These are phyloP conservation scores for Channa argus DNA, from an alignment of 2,113 vertebrate species.

Conservation along the genomic window DNA sequence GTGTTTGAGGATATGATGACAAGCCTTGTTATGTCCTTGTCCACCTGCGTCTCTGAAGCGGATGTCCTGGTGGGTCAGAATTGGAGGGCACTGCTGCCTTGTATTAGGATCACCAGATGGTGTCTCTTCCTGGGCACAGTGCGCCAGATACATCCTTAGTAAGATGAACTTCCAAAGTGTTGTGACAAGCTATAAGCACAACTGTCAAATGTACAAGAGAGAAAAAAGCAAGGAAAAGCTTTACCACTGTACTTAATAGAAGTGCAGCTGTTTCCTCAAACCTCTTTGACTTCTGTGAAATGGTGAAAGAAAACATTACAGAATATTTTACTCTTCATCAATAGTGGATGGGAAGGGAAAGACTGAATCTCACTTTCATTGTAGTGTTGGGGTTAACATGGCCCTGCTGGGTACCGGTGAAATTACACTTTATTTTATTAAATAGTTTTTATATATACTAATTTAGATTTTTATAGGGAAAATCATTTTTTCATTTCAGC, in stretches of 20 bases:
- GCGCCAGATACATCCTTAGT: slow-evolving; percentile 63
- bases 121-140: slow-evolving; percentile 56
- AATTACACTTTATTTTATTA: not conserved
- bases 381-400: slow-evolving; percentile 3
- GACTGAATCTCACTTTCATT: slow-evolving; percentile 21
- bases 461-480: not conserved
- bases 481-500: slow-evolving; percentile 17
- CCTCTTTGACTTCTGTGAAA: slow-evolving; percentile 44
- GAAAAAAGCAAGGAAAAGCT: slow-evolving; percentile 63
- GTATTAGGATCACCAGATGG: slow-evolving; percentile 72
- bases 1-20: slow-evolving; percentile 15
- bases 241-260: slow-evolving; percentile 54
- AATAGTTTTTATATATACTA: no score
- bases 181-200: slow-evolving; percentile 39
- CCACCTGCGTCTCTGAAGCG: slow-evolving; percentile 43
- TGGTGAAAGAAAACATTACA: slow-evolving; percentile 60
- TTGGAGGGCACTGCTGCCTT: slow-evolving; percentile 58
- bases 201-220: slow-evolving; percentile 52
- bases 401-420: slow-evolving; percentile 3
- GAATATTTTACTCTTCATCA: slow-evolving; percentile 65
- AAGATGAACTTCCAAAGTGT: slow-evolving; percentile 62
- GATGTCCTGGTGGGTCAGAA: slow-evolving; percentile 69
- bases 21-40: slow-evolving; percentile 51
- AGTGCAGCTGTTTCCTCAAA: slow-evolving; percentile 81
- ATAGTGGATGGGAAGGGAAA: slow-evolving; percentile 10